Percentiles rank a stretch among this genome's conserved stretches.
Conservation (phyloP, 2,888 invertebrate genomes). For the Hermodice carunculata region DNA sequence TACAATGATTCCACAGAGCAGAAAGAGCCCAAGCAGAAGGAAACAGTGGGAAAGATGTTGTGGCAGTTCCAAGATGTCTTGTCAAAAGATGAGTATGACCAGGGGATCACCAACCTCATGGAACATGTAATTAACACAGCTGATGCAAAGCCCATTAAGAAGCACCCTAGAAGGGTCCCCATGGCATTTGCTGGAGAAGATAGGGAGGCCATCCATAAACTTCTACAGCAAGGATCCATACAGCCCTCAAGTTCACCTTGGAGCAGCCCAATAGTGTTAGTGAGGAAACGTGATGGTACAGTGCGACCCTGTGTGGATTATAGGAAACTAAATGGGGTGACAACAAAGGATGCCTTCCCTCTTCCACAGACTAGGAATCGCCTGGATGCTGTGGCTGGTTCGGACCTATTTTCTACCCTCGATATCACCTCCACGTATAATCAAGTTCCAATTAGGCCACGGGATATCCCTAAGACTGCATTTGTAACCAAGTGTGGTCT, state of each 20-base stretch:
- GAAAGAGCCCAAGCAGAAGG: too few species aligned
- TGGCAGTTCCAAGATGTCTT: too few species aligned
- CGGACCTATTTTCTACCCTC: slow-evolving; percentile 34
- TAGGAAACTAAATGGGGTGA: slow-evolving; percentile 28
- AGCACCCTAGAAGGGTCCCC: neutral
- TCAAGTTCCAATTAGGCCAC: slow-evolving; percentile 3
- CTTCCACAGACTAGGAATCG: slow-evolving; percentile 27
- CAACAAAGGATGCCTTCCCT: slow-evolving; percentile 24
- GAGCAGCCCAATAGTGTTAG: neutral
- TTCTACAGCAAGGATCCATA: neutral
- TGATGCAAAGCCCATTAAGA: neutral
- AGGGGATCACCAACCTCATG: neutral
- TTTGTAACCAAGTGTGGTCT: slow-evolving; percentile 8
- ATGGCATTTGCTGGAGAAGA: neutral
- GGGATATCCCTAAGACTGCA: slow-evolving; percentile 16
- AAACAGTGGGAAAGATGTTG: too few species aligned
- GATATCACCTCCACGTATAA: slow-evolving; percentile 23
- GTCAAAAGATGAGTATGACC: slow-evolving; percentile 3
- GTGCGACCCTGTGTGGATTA: slow-evolving; percentile 38
- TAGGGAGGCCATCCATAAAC: neutral
- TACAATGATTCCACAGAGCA: too few species aligned
- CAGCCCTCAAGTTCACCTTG: neutral
- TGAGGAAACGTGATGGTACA: slow-evolving; percentile 18
- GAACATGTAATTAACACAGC: neutral
- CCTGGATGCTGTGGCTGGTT: slow-evolving; percentile 25